These are phyloP conservation scores for Hypomesus transpacificus DNA, from an alignment of 2,113 vertebrate genomes.

Conservation along the genomic window DNA sequence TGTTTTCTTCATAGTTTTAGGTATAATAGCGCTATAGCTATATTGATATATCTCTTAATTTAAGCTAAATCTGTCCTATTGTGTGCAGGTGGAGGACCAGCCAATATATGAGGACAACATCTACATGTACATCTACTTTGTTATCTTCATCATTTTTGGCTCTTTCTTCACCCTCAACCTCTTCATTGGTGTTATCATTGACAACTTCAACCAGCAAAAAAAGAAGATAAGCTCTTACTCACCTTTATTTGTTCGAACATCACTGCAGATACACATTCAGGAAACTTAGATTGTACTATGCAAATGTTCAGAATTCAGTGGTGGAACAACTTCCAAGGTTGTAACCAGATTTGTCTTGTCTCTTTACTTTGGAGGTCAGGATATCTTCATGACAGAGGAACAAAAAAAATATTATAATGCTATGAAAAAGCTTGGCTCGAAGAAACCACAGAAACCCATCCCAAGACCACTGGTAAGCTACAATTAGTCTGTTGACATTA, in stretches of 20 bases:
- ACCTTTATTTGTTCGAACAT: not conserved
- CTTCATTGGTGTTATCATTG: constrained; percentile 99
- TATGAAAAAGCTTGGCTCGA: constrained; percentile 98
- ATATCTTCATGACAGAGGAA: constrained; percentile 99
- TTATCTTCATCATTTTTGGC: constrained; percentile 99
- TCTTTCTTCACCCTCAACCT: constrained; percentile 98
- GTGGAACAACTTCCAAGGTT: constrained; percentile 53
- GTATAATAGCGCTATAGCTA: not conserved
- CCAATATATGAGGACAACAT: constrained; percentile 94
- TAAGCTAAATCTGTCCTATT: not conserved
- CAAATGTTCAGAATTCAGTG: no score
- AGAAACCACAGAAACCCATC: constrained; percentile 98
- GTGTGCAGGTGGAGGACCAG: constrained; percentile 78
- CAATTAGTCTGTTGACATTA: no score
- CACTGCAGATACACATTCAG: not conserved
- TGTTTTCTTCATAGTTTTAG: not conserved
- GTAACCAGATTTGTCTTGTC: constrained; percentile 75
- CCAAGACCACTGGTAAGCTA: constrained; percentile 84
- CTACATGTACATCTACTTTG: constrained; percentile 99
- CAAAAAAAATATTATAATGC: constrained; percentile 99
- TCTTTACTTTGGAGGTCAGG: constrained; percentile 98
- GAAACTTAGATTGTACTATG: not conserved
- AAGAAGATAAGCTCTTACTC: constrained; percentile 91
- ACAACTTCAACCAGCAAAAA: constrained; percentile 99
- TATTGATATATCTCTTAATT: not conserved